Evolutionary conservation across 2,888 invertebrate species (phyloP), one percentile per base, ranked within the genome.

Genomic region (Melanostoma mellinum): DNA sequence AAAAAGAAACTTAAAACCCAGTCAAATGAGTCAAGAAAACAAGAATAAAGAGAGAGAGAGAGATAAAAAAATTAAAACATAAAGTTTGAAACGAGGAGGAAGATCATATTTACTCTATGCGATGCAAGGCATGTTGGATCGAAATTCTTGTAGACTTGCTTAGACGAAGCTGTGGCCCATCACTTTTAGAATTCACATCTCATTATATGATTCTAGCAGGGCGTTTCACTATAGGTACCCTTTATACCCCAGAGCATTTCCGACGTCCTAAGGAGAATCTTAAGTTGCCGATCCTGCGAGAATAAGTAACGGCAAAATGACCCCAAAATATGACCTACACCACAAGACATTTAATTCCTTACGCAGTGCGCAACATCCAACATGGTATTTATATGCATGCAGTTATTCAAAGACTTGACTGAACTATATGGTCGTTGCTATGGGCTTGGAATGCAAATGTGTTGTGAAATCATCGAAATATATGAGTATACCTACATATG

Each of bases 281-380:
- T 52, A 6, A 32, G 36, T 4, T 60, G 42, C 9, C 10, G 35
- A 63, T 77, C 63, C 77, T 71, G 55, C 56, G 56, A 36, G 63
- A 71, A 20, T 69, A 32, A 2, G n/a, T 42, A 77, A 77, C 77
- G 77, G 77, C 71, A 71, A 65, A 10, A 42, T 71, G 71, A 77
- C 77, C 77, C 42, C 42, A 65, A 53, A 56, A 65, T 20, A 35
- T 71, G 77, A 69, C 69, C 69, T 48, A 63, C 53, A 46, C 36
- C 48, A 9, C 42, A 52, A 40, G 10, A 52, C 10, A 50, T 63
- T 48, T 55, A 48, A 48, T 77, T 61, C 55, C 32, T 42, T 10
- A 77, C 77, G 71, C 68, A 76, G 20, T 55, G 33, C 73, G 20
- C 63, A 30, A 50, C 42, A 42, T 42, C 6, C 42, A 42, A 20